Base-by-base conservation (phyloP, 2,888 invertebrate genomes). In the Idaea straminata region DNA sequence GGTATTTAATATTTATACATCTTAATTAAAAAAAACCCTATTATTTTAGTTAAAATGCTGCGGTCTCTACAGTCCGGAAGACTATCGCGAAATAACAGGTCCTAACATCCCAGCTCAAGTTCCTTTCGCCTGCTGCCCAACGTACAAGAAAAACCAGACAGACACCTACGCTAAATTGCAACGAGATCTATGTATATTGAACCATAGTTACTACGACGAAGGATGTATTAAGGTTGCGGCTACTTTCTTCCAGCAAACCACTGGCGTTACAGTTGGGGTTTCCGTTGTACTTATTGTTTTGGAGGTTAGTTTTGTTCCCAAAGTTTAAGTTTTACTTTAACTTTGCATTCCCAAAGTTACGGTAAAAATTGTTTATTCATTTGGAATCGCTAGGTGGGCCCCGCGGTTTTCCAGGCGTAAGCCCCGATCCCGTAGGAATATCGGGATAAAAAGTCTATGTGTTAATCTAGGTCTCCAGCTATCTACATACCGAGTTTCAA, bases 31-130 rank as follows among this genome's bases (percentile, higher is more conserved):
- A 57, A 15, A 57, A 57, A 1, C 57, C 1, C 7, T 15, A 57
- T 57, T 57, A 6, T 59, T 59, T 59, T 34, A 59, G 59, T 34
- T 59, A 7, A 25, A 59, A 16, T 59, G 59, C 59, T 59, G 59
- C 59, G 59, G 59, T 0, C 25, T 59, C 6, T 6, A 59, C 16
- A 34, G 59, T 0, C 59, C 59, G 5, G 10, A 7, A 5, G 34
- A 59, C 59, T 59, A 59, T 34, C 34, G 5, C 7, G 10, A 59
- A 4, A 13, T 34, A 59, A 3, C 7, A 57, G 1, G 1, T 13
- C 15, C 57, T 13, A 7, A 15, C 57, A 57, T 13, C 1, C 15
- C 57, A 3, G 7, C 3, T 3, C 58, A 10, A 4, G 59, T 59
- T 13, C 59, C 59, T 15, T 34, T 59, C 59, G 34, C 59, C 16